These are phyloP conservation scores for Heterochromis multidens DNA, from an alignment of 2,113 vertebrate species.

Conservation along the genomic window DNA sequence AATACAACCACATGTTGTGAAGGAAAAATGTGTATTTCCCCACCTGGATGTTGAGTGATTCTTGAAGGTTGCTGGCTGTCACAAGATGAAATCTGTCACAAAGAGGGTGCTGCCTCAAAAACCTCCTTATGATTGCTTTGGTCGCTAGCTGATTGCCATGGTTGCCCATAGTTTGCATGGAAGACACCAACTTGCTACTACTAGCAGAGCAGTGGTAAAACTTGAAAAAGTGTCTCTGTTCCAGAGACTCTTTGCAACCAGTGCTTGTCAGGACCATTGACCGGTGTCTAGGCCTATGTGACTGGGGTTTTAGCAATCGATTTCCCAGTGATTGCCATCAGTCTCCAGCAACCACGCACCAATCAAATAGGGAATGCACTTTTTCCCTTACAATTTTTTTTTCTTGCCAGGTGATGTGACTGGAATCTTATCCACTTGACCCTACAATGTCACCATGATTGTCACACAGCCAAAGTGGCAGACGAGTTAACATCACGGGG, in stretches of 20 bases:
- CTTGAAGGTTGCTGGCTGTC: not conserved
- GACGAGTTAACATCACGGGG: not conserved
- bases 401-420: too few species aligned
- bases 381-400: too few species aligned
- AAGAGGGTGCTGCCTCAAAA: too few species aligned
- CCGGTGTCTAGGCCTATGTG: too few species aligned
- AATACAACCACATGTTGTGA: not conserved
- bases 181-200: too few species aligned
- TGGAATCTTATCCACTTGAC: not conserved
- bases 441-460: not conserved
- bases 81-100: too few species aligned
- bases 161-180: too few species aligned
- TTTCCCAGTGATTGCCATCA: too few species aligned
- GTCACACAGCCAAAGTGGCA: not conserved
- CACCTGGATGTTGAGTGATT: not conserved
- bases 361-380: not conserved
- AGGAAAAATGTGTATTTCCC: fast-evolving
- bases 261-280: too few species aligned
- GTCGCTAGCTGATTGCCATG: too few species aligned
- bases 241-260: not conserved
- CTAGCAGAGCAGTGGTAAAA: not conserved
- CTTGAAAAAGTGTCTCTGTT: not conserved
- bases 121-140: too few species aligned
- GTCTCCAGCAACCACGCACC: not conserved
- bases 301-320: too few species aligned